phyloP scores from a whole-genome alignment of 2,797 vertebrate genomes.

The Gobio occitaniae region DNA sequence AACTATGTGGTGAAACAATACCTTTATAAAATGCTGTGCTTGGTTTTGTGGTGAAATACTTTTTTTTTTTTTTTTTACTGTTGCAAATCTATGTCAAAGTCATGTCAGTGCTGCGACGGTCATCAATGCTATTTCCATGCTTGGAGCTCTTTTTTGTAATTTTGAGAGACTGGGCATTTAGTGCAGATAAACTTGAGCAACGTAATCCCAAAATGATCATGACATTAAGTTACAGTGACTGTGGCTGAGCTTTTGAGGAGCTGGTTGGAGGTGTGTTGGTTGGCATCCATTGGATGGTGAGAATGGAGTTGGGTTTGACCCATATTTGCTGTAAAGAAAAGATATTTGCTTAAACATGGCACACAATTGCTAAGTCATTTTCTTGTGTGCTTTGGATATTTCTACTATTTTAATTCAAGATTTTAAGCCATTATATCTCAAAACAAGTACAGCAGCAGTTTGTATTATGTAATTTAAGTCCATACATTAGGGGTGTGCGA shows the following conservation, averaged over 20 bases:
- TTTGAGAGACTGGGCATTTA: slow-evolving; percentile 64
- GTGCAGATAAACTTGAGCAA: slow-evolving; percentile 72
- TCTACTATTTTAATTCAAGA: not conserved
- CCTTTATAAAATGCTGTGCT: slow-evolving; percentile 20
- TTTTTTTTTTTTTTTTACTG: not conserved
- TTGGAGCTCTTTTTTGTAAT: slow-evolving; percentile 33
- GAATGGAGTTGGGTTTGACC: not conserved
- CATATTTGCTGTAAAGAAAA: not conserved
- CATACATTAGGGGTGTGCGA: not conserved
- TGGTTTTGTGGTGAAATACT: slow-evolving; percentile 9
- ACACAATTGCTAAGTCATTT: not conserved
- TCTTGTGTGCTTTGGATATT: not conserved
- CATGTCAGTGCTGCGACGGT: not conserved
- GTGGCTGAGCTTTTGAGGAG: slow-evolving; percentile 44
- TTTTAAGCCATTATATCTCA: not conserved
- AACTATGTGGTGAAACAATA: slow-evolving; percentile 9
- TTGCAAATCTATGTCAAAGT: not conserved
- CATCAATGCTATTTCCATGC: not conserved
- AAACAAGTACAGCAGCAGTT: not conserved
- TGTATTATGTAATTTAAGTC: not conserved
- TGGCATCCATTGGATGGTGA: not conserved
- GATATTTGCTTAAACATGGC: not conserved
- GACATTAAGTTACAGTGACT: not conserved
- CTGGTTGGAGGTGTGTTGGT: slow-evolving; percentile 10
- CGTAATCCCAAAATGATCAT: not conserved